Base-by-base conservation (phyloP, 2,113 vertebrate species). In the Pterocles orientalis region DNA sequence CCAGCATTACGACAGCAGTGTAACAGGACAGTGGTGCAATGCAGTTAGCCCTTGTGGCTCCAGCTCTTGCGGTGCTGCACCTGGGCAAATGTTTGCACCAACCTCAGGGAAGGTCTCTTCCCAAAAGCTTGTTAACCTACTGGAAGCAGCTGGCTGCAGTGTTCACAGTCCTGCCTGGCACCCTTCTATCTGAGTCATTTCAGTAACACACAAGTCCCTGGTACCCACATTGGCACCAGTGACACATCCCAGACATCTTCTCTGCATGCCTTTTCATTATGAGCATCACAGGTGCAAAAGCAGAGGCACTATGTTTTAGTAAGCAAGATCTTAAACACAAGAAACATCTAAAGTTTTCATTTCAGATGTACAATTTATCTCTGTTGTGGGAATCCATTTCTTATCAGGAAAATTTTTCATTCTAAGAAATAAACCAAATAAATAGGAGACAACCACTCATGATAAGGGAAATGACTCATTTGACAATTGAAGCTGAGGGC, bases 81-180 rank as follows among this genome's bases (percentile, higher is more conserved):
- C n/a, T 18, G 10, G 8, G 33, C 16, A 71, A 71, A 41, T 1
- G 0, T 64, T 70, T 83, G n/a, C 24, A 45, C 10, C 0, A 0
- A 1, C 18, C 20, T 82, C 47, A n/a, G 70, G n/a, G 9, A 82
- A 75, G 20, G 14, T 33, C 14, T 48, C 26, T 66, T 18, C 45
- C 36, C 25, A 53, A 33, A 60, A 80, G 12, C 23, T n/a, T 36
- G 24, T 3, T 4, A 64, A 16, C 24, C 48, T 91, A 34, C 24
- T 76, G 80, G 53, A 88, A 61, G 36, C 12, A 66, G 7, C 23
- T 72, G 39, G 7, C 56, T 62, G 31, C 43, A 43, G 11, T 11
- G 21, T 21, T 47, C 62, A 48, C 15, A 18, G 5, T 66, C 34
- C 54, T 86, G 47, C 5, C 76, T 58, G 43, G 18, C 21, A 76